These are phyloP conservation scores for Chymomyza fuscimana DNA, from an alignment of 2,888 invertebrate species.

Conservation along the genomic window DNA sequence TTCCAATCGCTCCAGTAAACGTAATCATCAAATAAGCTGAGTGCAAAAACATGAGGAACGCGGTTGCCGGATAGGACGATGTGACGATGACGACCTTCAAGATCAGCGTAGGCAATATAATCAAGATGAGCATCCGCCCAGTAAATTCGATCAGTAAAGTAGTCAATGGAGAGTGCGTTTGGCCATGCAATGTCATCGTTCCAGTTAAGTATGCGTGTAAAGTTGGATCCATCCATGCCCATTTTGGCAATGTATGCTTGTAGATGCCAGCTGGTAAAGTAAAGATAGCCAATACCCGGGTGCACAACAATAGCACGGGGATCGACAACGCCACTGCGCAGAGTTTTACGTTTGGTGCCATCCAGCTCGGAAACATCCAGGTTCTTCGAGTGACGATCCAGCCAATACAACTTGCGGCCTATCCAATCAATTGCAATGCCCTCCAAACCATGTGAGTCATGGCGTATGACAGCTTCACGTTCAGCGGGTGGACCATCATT, in stretches of 20 bases:
- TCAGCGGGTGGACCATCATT: slow-evolving; percentile 82
- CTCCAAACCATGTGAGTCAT: slow-evolving; percentile 97
- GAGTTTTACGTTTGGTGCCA: slow-evolving; percentile 93
- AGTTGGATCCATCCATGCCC: slow-evolving; percentile 97
- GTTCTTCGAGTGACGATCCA: slow-evolving; percentile 96
- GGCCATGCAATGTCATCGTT: slow-evolving; percentile 99
- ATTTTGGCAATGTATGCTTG: slow-evolving; percentile 97
- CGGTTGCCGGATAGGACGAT: slow-evolving; percentile 88
- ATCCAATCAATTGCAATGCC: slow-evolving; percentile 99
- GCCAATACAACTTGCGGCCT: slow-evolving; percentile 96
- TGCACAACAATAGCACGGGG: slow-evolving; percentile 97
- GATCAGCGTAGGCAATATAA: slow-evolving; percentile 96
- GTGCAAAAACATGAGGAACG: slow-evolving; percentile 97
- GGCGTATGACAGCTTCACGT: slow-evolving; percentile 91
- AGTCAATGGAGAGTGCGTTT: slow-evolving; percentile 97
- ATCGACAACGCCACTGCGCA: slow-evolving; percentile 93
- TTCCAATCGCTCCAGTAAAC: slow-evolving; percentile 99
- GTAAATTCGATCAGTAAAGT: slow-evolving; percentile 95
- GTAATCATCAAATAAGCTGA: slow-evolving; percentile 95
- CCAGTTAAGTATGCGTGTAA: slow-evolving; percentile 92
- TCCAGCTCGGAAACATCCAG: slow-evolving; percentile 96
- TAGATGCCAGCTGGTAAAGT: slow-evolving; percentile 97
- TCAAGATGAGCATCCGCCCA: slow-evolving; percentile 99
- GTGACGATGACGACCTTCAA: slow-evolving; percentile 93
- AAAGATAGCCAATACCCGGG: slow-evolving; percentile 95